Base-by-base conservation (phyloP, 2,888 invertebrate genomes). In the Ferrisia virgata region DNA sequence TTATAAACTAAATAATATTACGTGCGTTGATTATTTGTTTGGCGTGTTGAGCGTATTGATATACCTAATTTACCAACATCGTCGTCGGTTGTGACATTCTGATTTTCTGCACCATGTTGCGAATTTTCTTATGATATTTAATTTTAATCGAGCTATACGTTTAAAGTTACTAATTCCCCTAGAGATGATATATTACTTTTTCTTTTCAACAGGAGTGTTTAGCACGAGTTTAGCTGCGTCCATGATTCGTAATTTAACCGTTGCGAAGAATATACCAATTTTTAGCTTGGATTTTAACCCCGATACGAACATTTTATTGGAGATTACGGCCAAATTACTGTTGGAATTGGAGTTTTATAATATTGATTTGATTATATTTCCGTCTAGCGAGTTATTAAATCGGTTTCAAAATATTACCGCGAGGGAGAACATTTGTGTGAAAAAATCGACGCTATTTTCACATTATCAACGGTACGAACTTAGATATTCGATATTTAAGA, bases 371-470 rank as follows among this genome's bases (percentile, higher is more conserved):
- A 76, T 43, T 28, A 40, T 83, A 43, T 72, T 83, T 83, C 83
- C 83, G 11, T 69, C 31, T 47, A 15, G 31, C 31, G 22, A 43
- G 11, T 36, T 72, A 13, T 18, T 83, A 5, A 40, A 43, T 39
- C 72, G 13, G 15, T 83, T 83, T n/a, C 31, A 83, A 40, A 40
- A 36, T 40, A 11, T 76, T 18, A 83, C 83, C 28, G 15, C 76
- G 43, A 22, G 8, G n/a, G 43, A 83, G 33, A 83, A 83, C 28
- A 83, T 83, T 47, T 83, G 83, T 25, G 83, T 83, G 40, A 72
- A 72, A 22, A 40, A 72, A 39, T 40, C 40, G 13, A 40, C 28
- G 72, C 69, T 69, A 1, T 83, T 83, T 43, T 36, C 72, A n/a
- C 40, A 83, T 18, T 83, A 40, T 39, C 36, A 83, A n/a, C 47